A percentile compares a stretch with the other conserved stretches of the same genome.
phyloP scores from a whole-genome alignment of 2,797 vertebrate genomes.

The Falco novaeseelandiae region DNA sequence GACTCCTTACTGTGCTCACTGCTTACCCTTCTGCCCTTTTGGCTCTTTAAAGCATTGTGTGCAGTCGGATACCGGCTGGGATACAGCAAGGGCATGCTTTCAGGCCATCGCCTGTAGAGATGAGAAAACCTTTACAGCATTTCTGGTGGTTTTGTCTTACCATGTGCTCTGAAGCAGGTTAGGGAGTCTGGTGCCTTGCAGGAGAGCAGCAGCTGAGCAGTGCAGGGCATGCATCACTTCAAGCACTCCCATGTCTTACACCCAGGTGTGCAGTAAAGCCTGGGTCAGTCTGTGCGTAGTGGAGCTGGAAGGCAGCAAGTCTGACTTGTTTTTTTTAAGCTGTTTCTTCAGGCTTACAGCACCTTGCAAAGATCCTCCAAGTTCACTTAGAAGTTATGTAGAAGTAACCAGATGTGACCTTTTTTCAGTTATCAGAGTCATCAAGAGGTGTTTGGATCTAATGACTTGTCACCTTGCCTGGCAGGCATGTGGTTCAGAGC shows the following conservation, averaged over 20 bases:
- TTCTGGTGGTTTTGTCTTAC: not conserved
- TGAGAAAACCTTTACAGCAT: rapidly evolving
- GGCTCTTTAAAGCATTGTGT: not conserved
- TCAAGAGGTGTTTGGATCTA: not conserved
- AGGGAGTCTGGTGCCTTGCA: not conserved
- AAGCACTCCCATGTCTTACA: rapidly evolving
- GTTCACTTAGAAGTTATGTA: not conserved
- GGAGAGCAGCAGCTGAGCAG: not conserved
- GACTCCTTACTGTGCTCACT: not conserved
- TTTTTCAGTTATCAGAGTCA: not conserved
- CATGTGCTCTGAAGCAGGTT: not conserved
- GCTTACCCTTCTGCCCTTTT: not conserved
- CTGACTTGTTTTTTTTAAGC: not conserved
- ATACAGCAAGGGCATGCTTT: not conserved
- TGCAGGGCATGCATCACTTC: rapidly evolving
- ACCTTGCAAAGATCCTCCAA: not conserved
- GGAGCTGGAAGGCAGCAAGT: not conserved
- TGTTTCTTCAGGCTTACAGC: not conserved
- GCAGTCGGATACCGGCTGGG: rapidly evolving
- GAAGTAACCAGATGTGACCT: not conserved
- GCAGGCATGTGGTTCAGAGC: rapidly evolving
- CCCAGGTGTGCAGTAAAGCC: not conserved
- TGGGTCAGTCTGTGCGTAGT: too few species aligned
- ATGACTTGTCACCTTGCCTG: not conserved
- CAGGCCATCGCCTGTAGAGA: not conserved